A percentile compares a stretch with the other conserved stretches of the same genome.
phyloP scores from a whole-genome alignment of 2,888 invertebrate genomes.

The Latrodectus elegans region DNA sequence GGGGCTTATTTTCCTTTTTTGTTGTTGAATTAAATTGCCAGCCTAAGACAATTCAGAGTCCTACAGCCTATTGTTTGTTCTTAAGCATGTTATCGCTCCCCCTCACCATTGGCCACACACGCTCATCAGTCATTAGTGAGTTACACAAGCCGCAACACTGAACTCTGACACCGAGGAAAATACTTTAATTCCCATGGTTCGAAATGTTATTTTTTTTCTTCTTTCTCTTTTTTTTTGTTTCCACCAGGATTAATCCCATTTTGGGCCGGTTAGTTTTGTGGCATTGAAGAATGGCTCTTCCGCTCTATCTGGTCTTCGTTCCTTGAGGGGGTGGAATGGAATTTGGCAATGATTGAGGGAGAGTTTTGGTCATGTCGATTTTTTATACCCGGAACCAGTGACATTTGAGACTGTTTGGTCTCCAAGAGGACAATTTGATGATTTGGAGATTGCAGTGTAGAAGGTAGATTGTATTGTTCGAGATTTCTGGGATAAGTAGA shows the following conservation, averaged over 20 bases:
- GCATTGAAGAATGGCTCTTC: neutral
- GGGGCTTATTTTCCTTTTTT: neutral
- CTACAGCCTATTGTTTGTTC: neutral
- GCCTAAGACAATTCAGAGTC: neutral
- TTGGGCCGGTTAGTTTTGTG: neutral
- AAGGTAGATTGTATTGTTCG: no score
- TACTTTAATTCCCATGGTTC: conserved; percentile 50
- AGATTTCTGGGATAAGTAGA: no score
- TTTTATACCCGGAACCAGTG: neutral
- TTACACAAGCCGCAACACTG: conserved; percentile 15
- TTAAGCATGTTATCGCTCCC: conserved; percentile 41
- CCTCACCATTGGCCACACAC: conserved; percentile 9
- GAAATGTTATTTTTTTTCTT: conserved; percentile 12
- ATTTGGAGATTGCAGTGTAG: no score
- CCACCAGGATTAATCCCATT: neutral
- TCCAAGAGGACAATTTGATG: no score
- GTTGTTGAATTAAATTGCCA: neutral
- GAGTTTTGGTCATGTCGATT: neutral
- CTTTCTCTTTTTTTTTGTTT: neutral
- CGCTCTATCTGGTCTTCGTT: neutral
- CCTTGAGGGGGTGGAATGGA: neutral
- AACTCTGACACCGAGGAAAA: conserved; percentile 49
- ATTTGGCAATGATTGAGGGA: neutral
- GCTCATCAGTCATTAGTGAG: conserved; percentile 49
- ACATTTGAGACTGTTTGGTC: neutral